These are phyloP conservation scores for Trematomus loennbergii DNA, from an alignment of 2,113 vertebrate genomes.

Conservation along the genomic window DNA sequence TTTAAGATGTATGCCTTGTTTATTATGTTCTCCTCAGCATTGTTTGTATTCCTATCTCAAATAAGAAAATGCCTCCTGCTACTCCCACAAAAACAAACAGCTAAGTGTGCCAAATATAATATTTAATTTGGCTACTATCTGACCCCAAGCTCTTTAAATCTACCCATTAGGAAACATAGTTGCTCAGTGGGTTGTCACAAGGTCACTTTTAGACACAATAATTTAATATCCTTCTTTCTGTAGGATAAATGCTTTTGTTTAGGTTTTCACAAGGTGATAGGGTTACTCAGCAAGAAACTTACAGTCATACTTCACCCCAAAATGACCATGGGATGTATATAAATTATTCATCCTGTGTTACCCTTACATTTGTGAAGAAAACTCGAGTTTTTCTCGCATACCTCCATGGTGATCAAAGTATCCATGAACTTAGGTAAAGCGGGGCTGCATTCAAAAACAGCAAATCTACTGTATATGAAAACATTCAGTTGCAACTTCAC, in stretches of 20 bases:
- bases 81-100: not conserved
- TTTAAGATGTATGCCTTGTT: slow-evolving; percentile 1
- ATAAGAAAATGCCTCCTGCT: not conserved
- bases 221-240: not conserved
- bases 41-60: not conserved
- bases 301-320: not conserved
- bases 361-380: no score
- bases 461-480: no score
- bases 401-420: not conserved
- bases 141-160: not conserved
- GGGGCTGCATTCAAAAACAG: no score
- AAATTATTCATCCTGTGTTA: not conserved
- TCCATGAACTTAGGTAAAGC: no score
- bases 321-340: not conserved
- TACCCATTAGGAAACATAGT: not conserved
- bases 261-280: not conserved
- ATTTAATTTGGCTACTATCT: not conserved
- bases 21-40: not conserved
- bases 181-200: not conserved
- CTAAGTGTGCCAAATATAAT: not conserved
- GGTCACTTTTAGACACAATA: slow-evolving; percentile 1
- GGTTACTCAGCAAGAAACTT: not conserved
- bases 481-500: no score
- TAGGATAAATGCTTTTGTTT: not conserved
- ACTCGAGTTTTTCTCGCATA: not conserved